Percentiles rank a stretch among this genome's conserved stretches.
phyloP scores from a whole-genome alignment of 2,113 vertebrate genomes.

The Euleptes europaea region DNA sequence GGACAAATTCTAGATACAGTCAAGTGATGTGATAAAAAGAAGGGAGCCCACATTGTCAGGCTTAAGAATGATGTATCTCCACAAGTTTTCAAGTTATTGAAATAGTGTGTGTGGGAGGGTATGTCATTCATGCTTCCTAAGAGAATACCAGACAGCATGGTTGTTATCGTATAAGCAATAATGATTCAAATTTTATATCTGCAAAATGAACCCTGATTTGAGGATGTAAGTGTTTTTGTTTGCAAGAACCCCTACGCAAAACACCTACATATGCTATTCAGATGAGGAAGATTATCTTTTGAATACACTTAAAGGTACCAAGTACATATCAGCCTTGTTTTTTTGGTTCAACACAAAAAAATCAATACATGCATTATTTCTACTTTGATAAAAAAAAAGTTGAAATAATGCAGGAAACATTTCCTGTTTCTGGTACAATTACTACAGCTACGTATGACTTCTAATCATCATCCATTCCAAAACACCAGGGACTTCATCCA shows the following conservation, averaged over 20 bases:
- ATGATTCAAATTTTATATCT: slow-evolving; percentile 40
- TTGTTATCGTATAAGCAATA: slow-evolving; percentile 23
- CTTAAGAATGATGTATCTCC: not conserved
- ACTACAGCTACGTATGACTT: not conserved
- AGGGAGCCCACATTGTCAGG: not conserved
- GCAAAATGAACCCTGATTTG: not conserved
- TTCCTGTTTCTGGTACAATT: not conserved
- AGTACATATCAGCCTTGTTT: slow-evolving; percentile 5
- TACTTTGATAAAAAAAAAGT: too few species aligned
- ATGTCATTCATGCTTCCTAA: not conserved
- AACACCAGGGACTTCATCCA: not conserved
- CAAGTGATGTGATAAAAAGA: not conserved
- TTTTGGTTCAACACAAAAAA: slow-evolving; percentile 1
- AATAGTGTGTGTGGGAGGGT: not conserved
- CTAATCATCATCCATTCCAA: not conserved
- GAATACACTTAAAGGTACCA: slow-evolving; percentile 20
- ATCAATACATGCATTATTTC: not conserved
- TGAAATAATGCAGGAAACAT: too few species aligned
- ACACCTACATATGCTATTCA: not conserved
- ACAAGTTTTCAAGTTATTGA: slow-evolving; percentile 16
- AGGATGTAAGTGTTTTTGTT: not conserved
- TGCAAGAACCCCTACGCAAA: slow-evolving; percentile 8
- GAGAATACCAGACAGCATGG: slow-evolving; percentile 4
- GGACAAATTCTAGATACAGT: not conserved
- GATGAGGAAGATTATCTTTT: not conserved